Evolutionary conservation across 2,113 vertebrate genomes (phyloP), one percentile per base, ranked within the genome.

Genomic region (Psammodynastes pulverulentus): DNA sequence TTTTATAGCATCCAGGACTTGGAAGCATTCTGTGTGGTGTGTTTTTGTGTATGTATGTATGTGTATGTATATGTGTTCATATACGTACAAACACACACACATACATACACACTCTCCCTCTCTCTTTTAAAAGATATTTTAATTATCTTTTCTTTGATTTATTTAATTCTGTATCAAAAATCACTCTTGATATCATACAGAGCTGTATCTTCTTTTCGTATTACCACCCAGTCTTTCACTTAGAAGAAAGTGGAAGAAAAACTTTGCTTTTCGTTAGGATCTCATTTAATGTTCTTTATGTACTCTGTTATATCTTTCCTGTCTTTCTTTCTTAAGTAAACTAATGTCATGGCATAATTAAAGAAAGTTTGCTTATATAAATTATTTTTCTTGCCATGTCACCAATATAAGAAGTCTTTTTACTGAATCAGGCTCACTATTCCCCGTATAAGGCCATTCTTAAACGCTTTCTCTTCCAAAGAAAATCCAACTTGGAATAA

Each of bases 1-100:
- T 34, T 67, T 67, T 67, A 67, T 34, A 96, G 94, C 94, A 95
- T 97, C 96, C 94, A 97, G 97, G 97, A 98, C 97, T 97, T 95
- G 96, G 96, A 97, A 96, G 97, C 97, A 96, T 97, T 97, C 96
- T 79, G n/a, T 79, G 67, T 34, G 67, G 67, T 72, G 67, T 79
- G 67, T 79, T 5, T 39, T 79, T 79, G 34, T 39, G n/a, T 79
- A 79, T 79, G 72, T 79, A 79, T 79, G n/a, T 79, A 21, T 79
- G 29, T 34, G 29, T 67, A 29, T 67, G 13, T 72, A 34, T 72
- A n/a, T 72, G 13, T 72, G 13, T 72, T n/a, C 13, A 13, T 72
- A 4, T 79, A 79, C 0, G 0, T 79, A 39, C 3, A 9, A 6
- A 72, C 1, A 21, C 17, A 29, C 58, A 62, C 58, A 79, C 15